Base-by-base conservation (phyloP, 2,888 invertebrate genomes). In the Mythimna pallens region DNA sequence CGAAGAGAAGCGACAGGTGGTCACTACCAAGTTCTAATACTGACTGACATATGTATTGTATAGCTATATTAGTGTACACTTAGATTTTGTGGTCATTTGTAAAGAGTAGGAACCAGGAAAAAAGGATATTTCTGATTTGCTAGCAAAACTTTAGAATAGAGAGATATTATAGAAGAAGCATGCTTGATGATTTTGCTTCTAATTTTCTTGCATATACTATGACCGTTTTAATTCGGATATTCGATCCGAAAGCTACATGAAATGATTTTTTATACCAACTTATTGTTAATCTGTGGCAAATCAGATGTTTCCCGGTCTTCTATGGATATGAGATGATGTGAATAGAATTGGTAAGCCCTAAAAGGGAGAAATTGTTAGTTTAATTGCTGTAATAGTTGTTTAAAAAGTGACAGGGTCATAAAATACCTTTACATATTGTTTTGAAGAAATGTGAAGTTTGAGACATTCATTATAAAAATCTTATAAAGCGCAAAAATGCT, bases 1-100 rank as follows among this genome's bases (percentile, higher is more conserved):
- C 17, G 71, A 86, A 68, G 88, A 90, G 63, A 88, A 92, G 68
- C 85, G 90, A 76, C 91, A 90, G 67, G 76, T 81, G 6, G 78
- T 92, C 65, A 92, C 93, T 30, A 96, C 96, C 0, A 95, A 94
- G 76, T 95, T 95, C 81, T 95, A 89, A 89, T 62, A 10, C n/a
- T 62, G 36, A 54, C 70, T 71, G 69, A 69, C 47, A 55, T 25
- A 80, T 69, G 69, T 62, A 65, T 20, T 65, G 40, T 34, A 43
- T 76, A 84, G 82, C 74, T 81, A 84, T 82, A 83, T 64, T 83
- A 84, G 61, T 47, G 75, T 80, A 79, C 57, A 68, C 52, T 64
- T 57, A 50, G 57, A 58, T 25, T 50, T 5, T 65, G 25, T 58
- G 20, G 43, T 76, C 22, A 55, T 55, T 34, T 47, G 17, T 22